A percentile compares a stretch with the other conserved stretches of the same genome.
phyloP scores from a whole-genome alignment of 2,888 invertebrate species.

The Sericinus montela region DNA sequence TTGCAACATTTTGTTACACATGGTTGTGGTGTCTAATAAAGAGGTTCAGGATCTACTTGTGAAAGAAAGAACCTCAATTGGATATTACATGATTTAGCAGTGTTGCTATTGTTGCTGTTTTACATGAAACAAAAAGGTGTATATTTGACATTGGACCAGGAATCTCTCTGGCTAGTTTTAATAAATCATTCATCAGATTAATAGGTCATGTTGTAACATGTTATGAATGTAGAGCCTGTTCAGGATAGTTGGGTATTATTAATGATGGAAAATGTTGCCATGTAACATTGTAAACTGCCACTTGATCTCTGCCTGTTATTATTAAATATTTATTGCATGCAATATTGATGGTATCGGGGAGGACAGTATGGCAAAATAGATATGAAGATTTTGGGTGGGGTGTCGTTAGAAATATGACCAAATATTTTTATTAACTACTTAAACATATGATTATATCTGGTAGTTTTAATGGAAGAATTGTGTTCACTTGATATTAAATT shows the following conservation, averaged over 20 bases:
- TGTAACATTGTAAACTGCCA: conserved; percentile 30
- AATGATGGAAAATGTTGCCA: not conserved
- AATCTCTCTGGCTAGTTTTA: not conserved
- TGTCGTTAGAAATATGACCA: conserved; percentile 2
- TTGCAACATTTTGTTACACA: not conserved
- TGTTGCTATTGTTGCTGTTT: no score
- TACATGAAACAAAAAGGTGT: not conserved
- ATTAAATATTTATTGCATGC: no score
- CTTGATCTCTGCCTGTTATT: conserved; percentile 22
- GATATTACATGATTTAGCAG: not conserved
- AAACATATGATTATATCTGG: not conserved
- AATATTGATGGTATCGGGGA: conserved; percentile 19
- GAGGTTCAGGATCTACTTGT: not conserved
- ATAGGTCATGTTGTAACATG: not conserved
- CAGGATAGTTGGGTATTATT: not conserved
- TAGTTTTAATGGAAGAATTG: conserved; percentile 2
- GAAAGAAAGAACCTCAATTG: not conserved
- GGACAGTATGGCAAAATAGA: conserved; percentile 17
- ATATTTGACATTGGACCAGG: not conserved
- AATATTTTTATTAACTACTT: conserved; percentile 1
- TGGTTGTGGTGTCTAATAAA: not conserved
- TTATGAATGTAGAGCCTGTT: not conserved
- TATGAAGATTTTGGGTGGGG: not conserved
- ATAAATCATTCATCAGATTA: not conserved
- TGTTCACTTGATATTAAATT: conserved; percentile 3